A percentile compares a stretch with the other conserved stretches of the same genome.
Evolutionary conservation across 2,888 invertebrate genomes (phyloP).

Genomic region (Aricia artaxerxes): DNA sequence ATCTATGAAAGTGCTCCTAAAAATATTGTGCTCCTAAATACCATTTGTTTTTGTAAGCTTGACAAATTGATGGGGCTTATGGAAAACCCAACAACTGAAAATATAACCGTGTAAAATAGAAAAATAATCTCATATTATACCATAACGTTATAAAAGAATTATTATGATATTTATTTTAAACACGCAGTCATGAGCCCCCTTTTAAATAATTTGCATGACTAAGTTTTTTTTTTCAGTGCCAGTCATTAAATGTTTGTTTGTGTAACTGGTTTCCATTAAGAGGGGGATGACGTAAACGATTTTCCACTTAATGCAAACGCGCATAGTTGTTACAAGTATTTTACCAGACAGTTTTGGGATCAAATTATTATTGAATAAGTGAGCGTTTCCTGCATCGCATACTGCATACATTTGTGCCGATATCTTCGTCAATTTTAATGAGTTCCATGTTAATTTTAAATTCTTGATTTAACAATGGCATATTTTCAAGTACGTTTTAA

Average conservation of each 20-base stretch:
- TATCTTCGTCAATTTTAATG: not conserved
- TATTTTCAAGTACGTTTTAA: not conserved
- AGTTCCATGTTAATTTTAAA: not conserved
- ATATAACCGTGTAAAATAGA: not conserved
- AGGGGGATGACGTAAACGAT: not conserved
- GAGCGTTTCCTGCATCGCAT: constrained; percentile 36
- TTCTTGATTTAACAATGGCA: not conserved
- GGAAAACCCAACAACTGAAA: not conserved
- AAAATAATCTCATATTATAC: not conserved
- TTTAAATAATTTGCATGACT: not conserved
- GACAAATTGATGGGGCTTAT: not conserved
- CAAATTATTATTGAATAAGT: constrained; percentile 53
- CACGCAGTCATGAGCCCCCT: not conserved
- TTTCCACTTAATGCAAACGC: not conserved
- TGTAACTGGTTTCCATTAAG: not conserved
- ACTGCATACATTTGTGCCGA: constrained; percentile 23
- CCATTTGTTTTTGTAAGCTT: not conserved
- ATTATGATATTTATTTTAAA: not conserved
- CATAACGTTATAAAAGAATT: not conserved
- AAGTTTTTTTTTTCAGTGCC: not conserved
- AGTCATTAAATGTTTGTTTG: not conserved
- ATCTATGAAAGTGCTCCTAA: not conserved
- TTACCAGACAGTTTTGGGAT: constrained; percentile 68
- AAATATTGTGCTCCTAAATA: not conserved
- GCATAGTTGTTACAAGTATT: constrained; percentile 40